phyloP scores from a whole-genome alignment of 1,140 invertebrate species.

The Oncopodura yosiiana region DNA sequence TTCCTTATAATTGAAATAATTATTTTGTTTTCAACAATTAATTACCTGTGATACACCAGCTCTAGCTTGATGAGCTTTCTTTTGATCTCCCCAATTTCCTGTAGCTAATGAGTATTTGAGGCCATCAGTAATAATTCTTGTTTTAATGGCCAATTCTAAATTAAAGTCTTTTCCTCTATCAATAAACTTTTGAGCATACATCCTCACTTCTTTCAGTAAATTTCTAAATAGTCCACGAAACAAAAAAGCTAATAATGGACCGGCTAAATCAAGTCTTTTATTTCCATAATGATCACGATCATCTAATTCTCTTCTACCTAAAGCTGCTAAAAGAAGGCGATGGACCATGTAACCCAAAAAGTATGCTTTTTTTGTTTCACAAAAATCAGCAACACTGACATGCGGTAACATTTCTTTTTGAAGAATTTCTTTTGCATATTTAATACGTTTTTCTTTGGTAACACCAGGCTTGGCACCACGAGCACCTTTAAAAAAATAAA shows the following conservation, averaged over 20 bases:
- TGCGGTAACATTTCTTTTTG: conserved; percentile 99
- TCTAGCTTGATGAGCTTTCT: conserved; percentile 95
- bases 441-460: conserved; percentile 95
- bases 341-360: conserved; percentile 99
- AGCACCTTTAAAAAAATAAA: conserved; percentile 50
- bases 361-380: conserved; percentile 98
- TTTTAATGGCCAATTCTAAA: conserved; percentile 92
- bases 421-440: conserved; percentile 96
- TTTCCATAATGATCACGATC: conserved; percentile 99
- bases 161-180: conserved; percentile 98
- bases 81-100: conserved; percentile 99
- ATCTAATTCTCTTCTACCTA: conserved; percentile 91
- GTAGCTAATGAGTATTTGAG: conserved; percentile 94
- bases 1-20: background rate
- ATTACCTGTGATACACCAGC: conserved; percentile 76
- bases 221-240: conserved; percentile 91
- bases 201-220: conserved; percentile 86
- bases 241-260: conserved; percentile 87
- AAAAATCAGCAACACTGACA: conserved; percentile 96
- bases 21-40: background rate
- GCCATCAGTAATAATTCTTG: conserved; percentile 96
- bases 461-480: conserved; percentile 93
- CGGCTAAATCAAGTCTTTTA: conserved; percentile 92
- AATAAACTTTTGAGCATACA: conserved; percentile 98
- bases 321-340: conserved; percentile 77